Conservation (phyloP, 2,888 invertebrate species). For the Isoperla grammatica region DNA sequence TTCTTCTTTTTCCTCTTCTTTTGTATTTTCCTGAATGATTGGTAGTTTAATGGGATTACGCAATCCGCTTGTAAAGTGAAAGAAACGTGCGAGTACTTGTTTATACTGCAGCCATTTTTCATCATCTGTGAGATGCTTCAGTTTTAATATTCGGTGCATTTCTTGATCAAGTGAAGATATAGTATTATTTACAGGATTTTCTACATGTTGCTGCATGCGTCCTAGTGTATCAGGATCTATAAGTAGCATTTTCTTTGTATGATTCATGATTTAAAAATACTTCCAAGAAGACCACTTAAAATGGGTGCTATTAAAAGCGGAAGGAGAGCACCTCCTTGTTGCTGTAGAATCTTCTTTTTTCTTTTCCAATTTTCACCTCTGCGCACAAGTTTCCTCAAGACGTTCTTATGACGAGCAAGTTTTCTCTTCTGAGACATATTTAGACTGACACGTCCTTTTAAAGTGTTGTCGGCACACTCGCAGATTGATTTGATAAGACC, state of each 20-base stretch:
- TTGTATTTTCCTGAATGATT: too few relatives aligned
- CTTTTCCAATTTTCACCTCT: neutral
- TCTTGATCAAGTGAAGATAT: neutral
- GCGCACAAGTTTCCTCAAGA: neutral
- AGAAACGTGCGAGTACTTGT: neutral
- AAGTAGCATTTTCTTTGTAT: neutral
- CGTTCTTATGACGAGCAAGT: neutral
- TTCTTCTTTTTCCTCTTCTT: too few relatives aligned
- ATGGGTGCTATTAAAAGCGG: neutral
- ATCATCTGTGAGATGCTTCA: neutral
- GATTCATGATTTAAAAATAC: slow-evolving; percentile 1
- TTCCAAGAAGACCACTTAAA: neutral
- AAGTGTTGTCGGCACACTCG: neutral
- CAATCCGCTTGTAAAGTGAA: neutral
- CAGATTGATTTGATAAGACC: neutral
- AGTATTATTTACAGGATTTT: neutral
- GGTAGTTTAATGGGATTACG: neutral
- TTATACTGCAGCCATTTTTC: neutral
- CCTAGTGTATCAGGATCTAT: neutral
- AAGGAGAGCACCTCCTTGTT: neutral
- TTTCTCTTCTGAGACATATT: neutral
- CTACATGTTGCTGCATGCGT: neutral
- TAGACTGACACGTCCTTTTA: neutral
- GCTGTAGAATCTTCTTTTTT: slow-evolving; percentile 1
- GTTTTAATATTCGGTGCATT: neutral